Evolutionary conservation across 2,797 vertebrate species (phyloP).

Genomic region (Cygnus olor): DNA sequence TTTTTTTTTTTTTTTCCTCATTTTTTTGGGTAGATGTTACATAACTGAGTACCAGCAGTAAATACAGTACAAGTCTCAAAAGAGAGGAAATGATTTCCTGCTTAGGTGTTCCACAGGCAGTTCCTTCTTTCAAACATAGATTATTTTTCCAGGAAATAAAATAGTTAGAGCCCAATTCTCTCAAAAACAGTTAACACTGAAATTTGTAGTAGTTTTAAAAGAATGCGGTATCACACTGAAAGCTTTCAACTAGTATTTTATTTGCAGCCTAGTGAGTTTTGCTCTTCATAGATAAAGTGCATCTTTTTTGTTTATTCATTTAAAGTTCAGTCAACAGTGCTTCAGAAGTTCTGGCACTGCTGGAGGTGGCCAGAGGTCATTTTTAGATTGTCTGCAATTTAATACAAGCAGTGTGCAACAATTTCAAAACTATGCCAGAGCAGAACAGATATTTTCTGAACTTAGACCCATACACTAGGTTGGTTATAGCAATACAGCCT

Average conservation of each 20-base stretch:
- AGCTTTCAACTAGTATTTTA: neutral
- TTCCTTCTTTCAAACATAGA: neutral
- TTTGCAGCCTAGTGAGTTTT: neutral
- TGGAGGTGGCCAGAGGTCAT: neutral
- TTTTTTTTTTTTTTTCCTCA: neutral
- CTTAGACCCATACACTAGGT: neutral
- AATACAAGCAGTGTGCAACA: constrained; percentile 1
- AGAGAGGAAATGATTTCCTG: neutral
- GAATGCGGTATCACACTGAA: neutral
- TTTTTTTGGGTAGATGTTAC: neutral
- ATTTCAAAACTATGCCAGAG: neutral
- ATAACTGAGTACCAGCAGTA: neutral
- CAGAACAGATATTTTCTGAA: constrained; percentile 6
- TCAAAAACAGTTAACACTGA: neutral
- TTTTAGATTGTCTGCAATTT: neutral
- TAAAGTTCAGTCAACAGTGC: neutral
- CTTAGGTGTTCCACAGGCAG: neutral
- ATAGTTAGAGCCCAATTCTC: neutral
- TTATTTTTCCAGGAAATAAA: neutral
- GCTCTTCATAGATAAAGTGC: neutral
- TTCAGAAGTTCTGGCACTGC: neutral
- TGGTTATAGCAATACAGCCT: neutral
- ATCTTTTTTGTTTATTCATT: neutral
- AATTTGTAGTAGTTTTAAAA: neutral
- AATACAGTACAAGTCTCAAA: neutral